These are phyloP conservation scores for Cardiocondyla obscurior DNA, from an alignment of 1,140 invertebrate genomes.

Conservation along the genomic window DNA sequence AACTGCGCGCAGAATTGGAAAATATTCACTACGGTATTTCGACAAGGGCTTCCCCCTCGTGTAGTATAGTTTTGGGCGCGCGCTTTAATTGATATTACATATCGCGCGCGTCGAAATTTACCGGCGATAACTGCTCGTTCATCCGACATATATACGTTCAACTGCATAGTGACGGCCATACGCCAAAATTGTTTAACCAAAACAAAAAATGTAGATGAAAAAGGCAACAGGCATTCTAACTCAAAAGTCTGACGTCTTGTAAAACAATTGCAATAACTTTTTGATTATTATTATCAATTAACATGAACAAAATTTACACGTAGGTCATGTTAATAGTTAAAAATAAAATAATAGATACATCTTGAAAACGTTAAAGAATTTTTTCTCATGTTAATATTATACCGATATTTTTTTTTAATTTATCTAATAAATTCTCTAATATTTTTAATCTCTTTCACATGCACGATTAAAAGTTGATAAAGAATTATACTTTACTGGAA, in stretches of 20 bases:
- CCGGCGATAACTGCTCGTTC: conserved; percentile 64
- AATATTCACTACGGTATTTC: conserved; percentile 63
- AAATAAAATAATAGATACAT: neutral
- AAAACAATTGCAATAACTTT: neutral
- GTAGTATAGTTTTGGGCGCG: conserved; percentile 68
- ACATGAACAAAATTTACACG: neutral
- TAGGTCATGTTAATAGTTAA: neutral
- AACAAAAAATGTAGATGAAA: conserved; percentile 8
- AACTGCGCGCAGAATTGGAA: conserved; percentile 66
- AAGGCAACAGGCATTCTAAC: neutral
- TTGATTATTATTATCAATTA: neutral
- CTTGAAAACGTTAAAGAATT: neutral
- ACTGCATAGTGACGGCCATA: conserved; percentile 16
- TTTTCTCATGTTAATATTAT: neutral
- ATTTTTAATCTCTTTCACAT: neutral
- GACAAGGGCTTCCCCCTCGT: conserved; percentile 57
- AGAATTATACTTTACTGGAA: neutral
- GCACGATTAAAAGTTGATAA: neutral
- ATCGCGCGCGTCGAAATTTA: conserved; percentile 65
- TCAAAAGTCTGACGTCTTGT: neutral
- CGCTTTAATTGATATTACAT: conserved; percentile 72
- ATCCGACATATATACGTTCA: conserved; percentile 45
- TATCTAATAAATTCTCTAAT: too few species aligned
- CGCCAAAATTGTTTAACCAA: conserved; percentile 43
- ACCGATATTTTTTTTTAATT: neutral